Conservation (phyloP, 2,797 vertebrate species). For the Iguana delicatissima region DNA sequence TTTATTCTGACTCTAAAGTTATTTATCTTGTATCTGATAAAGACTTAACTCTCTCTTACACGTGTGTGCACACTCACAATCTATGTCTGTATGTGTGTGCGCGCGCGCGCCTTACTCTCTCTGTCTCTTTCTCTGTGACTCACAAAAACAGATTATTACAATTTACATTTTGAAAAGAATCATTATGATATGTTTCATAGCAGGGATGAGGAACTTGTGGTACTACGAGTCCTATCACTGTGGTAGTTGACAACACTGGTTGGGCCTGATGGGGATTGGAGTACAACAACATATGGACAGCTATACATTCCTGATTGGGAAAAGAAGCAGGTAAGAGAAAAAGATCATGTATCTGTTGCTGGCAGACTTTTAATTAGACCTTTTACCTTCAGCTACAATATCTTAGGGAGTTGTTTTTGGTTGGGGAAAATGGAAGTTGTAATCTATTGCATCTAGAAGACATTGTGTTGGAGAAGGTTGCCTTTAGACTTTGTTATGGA, state of each 20-base stretch:
- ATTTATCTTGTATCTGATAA: not conserved
- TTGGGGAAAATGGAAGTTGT: too few species aligned
- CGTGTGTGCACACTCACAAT: not conserved
- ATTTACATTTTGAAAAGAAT: not conserved
- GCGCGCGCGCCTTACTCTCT: not conserved
- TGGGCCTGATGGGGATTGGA: not conserved
- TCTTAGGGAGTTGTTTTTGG: too few species aligned
- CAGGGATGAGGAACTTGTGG: not conserved
- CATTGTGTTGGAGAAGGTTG: not conserved
- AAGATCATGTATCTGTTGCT: too few species aligned
- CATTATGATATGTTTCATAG: not conserved
- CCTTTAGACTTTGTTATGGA: not conserved
- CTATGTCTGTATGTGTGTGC: not conserved
- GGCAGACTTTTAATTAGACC: too few species aligned
- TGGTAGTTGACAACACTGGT: not conserved
- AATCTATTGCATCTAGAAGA: too few species aligned
- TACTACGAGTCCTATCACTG: not conserved
- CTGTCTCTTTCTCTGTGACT: not conserved
- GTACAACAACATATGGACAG: not conserved
- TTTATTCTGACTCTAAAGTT: not conserved
- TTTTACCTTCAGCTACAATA: too few species aligned
- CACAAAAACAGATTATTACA: not conserved
- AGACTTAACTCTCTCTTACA: not conserved
- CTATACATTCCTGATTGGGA: too few species aligned
- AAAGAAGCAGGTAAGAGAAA: too few species aligned